Evolutionary conservation across 2,797 vertebrate species (phyloP).

Genomic region (Hafferia zeledoni): DNA sequence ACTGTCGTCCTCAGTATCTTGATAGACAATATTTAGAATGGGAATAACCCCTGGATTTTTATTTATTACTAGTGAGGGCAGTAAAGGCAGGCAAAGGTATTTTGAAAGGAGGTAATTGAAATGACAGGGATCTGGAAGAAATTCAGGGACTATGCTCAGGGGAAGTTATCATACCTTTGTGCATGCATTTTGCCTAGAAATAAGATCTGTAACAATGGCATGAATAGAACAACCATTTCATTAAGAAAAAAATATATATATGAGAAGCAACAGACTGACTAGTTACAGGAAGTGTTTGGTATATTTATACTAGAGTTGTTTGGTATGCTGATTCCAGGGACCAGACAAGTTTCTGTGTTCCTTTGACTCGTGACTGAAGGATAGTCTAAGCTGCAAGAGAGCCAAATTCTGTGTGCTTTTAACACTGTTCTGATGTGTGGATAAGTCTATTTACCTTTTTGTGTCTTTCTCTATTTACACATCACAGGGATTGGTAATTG

Average conservation of each 20-base stretch:
- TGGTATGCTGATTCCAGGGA: neutral
- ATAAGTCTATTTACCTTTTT: neutral
- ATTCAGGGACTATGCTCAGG: neutral
- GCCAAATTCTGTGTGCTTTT: neutral
- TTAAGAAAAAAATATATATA: neutral
- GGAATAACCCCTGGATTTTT: neutral
- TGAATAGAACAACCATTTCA: neutral
- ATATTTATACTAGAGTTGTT: neutral
- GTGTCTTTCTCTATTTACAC: neutral
- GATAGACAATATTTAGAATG: neutral
- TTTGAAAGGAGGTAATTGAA: neutral
- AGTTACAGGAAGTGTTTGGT: neutral
- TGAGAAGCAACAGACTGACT: neutral
- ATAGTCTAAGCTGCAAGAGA: neutral
- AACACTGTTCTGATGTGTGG: neutral
- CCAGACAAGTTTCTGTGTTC: neutral
- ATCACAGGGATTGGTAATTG: neutral
- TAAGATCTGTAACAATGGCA: neutral
- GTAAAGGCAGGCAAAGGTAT: neutral
- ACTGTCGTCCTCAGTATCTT: neutral
- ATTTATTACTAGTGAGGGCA: neutral
- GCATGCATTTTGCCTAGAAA: neutral
- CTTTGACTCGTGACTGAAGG: neutral
- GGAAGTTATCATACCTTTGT: neutral
- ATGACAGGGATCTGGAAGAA: neutral